These are phyloP conservation scores for Phataginus tricuspis DNA, from an alignment of 2,797 vertebrate genomes.

Conservation along the genomic window DNA sequence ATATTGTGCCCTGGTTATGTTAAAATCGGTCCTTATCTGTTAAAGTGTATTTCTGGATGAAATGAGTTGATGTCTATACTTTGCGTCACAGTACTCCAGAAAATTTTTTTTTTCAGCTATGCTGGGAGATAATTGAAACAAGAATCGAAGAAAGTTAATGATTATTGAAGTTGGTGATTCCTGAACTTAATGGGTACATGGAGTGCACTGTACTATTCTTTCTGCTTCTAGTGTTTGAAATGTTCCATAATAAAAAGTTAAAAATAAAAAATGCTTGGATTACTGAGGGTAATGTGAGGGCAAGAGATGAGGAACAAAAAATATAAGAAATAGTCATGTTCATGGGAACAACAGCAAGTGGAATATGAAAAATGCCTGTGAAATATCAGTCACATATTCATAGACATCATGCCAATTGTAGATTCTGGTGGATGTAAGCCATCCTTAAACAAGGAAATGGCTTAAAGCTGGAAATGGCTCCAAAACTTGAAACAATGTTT, in stretches of 20 bases:
- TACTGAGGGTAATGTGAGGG: background rate
- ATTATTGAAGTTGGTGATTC: slow-evolving; percentile 42
- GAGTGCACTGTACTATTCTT: slow-evolving; percentile 10
- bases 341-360: background rate
- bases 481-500: background rate
- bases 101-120: background rate
- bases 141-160: slow-evolving; percentile 45
- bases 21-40: background rate
- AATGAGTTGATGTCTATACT: slow-evolving; percentile 15
- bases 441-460: background rate
- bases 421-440: background rate
- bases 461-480: background rate
- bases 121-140: background rate
- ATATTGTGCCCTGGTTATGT: background rate
- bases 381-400: background rate
- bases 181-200: slow-evolving; percentile 51
- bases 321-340: background rate
- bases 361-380: background rate
- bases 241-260: background rate
- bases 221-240: slow-evolving; percentile 34
- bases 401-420: background rate
- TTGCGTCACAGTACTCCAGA: background rate
- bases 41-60: background rate
- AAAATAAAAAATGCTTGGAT: background rate
- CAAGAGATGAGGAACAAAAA: background rate